A percentile compares a stretch with the other conserved stretches of the same genome.
These are phyloP conservation scores for Todiramphus saurophagus DNA, from an alignment of 2,113 vertebrate genomes.

Conservation along the genomic window DNA sequence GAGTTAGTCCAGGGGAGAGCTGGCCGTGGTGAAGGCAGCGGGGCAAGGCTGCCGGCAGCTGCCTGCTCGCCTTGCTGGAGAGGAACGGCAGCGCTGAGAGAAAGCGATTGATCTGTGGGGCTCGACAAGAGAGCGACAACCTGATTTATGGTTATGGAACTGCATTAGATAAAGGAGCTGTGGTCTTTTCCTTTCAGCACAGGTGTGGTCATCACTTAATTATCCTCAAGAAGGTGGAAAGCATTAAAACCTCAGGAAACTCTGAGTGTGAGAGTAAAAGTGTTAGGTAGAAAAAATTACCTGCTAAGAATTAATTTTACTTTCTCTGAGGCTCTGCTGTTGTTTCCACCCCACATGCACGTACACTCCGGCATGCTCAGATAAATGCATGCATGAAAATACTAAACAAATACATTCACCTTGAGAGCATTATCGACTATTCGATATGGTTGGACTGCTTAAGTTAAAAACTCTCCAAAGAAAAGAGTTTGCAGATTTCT, in stretches of 20 bases:
- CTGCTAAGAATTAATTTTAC: not conserved
- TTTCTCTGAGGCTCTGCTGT: not conserved
- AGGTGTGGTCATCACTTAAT: conserved; percentile 35
- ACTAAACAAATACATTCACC: conserved; percentile 55
- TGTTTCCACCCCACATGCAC: not conserved
- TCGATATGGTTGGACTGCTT: conserved; percentile 37
- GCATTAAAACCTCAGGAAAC: conserved; percentile 28
- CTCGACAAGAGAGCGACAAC: rapidly evolving
- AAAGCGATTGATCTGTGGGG: not conserved
- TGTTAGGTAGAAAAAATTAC: not conserved
- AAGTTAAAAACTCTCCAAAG: conserved; percentile 71
- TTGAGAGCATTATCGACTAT: conserved; percentile 47
- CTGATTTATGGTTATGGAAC: conserved; percentile 2
- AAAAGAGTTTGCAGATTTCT: conserved; percentile 77
- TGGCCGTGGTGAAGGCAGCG: not conserved
- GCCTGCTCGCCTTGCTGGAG: not conserved
- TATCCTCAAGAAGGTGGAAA: not conserved
- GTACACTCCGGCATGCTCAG: not conserved
- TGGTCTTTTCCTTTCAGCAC: conserved; percentile 16
- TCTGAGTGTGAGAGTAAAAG: not conserved
- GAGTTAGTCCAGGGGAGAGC: rapidly evolving
- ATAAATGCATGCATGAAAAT: not conserved
- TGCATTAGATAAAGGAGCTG: not conserved
- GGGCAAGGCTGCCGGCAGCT: not conserved
- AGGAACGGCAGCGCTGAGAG: not conserved